Evolutionary conservation across 1,140 invertebrate genomes (phyloP).

Genomic region (Drosophila lacertosa): DNA sequence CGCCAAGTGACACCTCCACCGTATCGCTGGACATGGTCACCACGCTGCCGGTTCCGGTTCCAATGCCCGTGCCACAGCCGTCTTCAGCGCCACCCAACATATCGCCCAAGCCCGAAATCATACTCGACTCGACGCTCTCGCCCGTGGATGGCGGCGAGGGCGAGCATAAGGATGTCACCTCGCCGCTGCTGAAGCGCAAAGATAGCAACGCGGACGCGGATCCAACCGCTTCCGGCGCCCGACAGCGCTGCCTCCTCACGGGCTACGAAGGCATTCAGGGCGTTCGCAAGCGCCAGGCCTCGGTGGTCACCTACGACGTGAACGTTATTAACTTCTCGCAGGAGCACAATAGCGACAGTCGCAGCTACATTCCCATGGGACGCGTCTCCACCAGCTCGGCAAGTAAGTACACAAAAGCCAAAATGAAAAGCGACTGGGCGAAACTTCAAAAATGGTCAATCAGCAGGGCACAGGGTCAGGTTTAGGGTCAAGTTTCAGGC

Average conservation of each 20-base stretch:
- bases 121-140: slow-evolving; percentile 82
- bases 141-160: slow-evolving; percentile 58
- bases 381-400: slow-evolving; percentile 82
- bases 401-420: slow-evolving; percentile 68
- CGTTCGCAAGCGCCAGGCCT: slow-evolving; percentile 78
- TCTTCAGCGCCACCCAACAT: slow-evolving; percentile 56
- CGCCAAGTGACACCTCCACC: slow-evolving; percentile 74
- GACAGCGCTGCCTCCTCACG: slow-evolving; percentile 68
- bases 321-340: slow-evolving; percentile 84
- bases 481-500: neutral
- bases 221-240: slow-evolving; percentile 58
- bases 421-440: slow-evolving; percentile 1
- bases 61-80: slow-evolving; percentile 18
- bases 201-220: slow-evolving; percentile 66
- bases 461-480: slow-evolving; percentile 15
- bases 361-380: slow-evolving; percentile 83
- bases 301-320: slow-evolving; percentile 83
- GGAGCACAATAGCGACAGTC: slow-evolving; percentile 79
- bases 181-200: slow-evolving; percentile 74
- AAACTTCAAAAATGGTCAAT: slow-evolving; percentile 22
- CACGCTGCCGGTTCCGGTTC: slow-evolving; percentile 61
- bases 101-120: slow-evolving; percentile 83
- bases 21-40: slow-evolving; percentile 80
- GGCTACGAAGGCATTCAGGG: slow-evolving; percentile 76
- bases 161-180: slow-evolving; percentile 74